Percentiles rank a stretch among this genome's conserved stretches.
Conservation (phyloP, 2,888 invertebrate species). For the Tiliacea aurago region DNA sequence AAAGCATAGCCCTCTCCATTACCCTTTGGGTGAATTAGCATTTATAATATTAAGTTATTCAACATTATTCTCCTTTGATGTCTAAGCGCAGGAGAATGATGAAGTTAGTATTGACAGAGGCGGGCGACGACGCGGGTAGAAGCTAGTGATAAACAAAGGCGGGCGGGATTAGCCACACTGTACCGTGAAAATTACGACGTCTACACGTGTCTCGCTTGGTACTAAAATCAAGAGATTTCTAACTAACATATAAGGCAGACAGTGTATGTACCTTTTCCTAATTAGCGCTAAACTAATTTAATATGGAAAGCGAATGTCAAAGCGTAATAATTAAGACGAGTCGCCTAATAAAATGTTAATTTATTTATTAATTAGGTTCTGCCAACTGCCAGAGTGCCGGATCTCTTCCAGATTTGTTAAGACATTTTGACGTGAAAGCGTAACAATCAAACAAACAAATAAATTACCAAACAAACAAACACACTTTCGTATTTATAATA, state of each 20-base stretch:
- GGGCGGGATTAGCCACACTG: background rate
- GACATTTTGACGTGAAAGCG: too few relatives aligned
- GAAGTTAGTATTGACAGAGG: background rate
- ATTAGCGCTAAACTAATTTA: constrained; percentile 7
- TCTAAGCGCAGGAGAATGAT: too few relatives aligned
- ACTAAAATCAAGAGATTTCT: background rate
- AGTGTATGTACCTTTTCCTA: background rate
- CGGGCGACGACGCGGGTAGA: background rate
- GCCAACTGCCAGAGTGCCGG: too few relatives aligned
- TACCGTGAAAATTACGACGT: constrained; percentile 1
- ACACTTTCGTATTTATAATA: too few relatives aligned
- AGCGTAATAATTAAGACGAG: background rate
- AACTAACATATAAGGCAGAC: background rate
- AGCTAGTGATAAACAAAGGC: background rate
- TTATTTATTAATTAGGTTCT: background rate
- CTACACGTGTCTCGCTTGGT: background rate
- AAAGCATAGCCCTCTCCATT: too few relatives aligned
- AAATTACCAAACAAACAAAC: too few relatives aligned
- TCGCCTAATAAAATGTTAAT: background rate
- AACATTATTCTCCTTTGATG: too few relatives aligned
- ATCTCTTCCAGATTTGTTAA: too few relatives aligned
- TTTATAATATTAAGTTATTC: too few relatives aligned
- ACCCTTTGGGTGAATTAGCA: too few relatives aligned
- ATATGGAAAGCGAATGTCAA: background rate
- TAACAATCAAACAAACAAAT: too few relatives aligned